Evolutionary conservation across 2,113 vertebrate genomes (phyloP).

Genomic region (Nerophis lumbriciformis): DNA sequence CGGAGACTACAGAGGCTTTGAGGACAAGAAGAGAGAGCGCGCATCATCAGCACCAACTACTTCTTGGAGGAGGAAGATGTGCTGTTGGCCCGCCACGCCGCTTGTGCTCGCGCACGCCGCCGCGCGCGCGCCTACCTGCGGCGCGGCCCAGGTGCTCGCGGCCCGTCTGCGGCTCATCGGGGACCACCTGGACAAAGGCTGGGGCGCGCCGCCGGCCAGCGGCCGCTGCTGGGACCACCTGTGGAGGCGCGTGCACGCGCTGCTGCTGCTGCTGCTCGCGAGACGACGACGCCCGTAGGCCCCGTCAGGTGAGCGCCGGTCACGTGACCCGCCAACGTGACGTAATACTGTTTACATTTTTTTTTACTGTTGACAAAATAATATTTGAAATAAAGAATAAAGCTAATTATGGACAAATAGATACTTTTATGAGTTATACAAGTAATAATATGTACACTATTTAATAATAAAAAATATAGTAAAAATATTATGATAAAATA

Average conservation of each 20-base stretch:
- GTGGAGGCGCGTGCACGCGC: conserved; percentile 67
- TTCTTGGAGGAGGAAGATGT: neutral
- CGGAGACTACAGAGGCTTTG: neutral
- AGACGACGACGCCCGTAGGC: conserved; percentile 74
- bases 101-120: conserved; percentile 49
- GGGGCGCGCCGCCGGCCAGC: conserved; percentile 21
- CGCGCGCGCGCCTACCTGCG: conserved; percentile 51
- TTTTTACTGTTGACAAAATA: too few relatives aligned
- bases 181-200: conserved; percentile 74
- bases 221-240: conserved; percentile 27
- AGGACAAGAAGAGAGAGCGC: neutral
- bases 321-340: neutral
- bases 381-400: too few relatives aligned
- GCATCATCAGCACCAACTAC: too few relatives aligned
- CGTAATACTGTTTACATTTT: too few relatives aligned
- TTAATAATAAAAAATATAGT: too few relatives aligned
- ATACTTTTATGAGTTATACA: too few relatives aligned
- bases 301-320: conserved; percentile 67
- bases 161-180: conserved; percentile 76
- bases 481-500: too few relatives aligned
- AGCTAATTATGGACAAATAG: too few relatives aligned
- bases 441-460: too few relatives aligned
- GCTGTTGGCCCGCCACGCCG: conserved; percentile 29
- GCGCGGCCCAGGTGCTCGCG: conserved; percentile 67
- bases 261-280: conserved; percentile 71